A percentile compares a stretch with the other conserved stretches of the same genome.
These are phyloP conservation scores for Germaria angustata DNA, from an alignment of 2,888 invertebrate species.

Conservation along the genomic window DNA sequence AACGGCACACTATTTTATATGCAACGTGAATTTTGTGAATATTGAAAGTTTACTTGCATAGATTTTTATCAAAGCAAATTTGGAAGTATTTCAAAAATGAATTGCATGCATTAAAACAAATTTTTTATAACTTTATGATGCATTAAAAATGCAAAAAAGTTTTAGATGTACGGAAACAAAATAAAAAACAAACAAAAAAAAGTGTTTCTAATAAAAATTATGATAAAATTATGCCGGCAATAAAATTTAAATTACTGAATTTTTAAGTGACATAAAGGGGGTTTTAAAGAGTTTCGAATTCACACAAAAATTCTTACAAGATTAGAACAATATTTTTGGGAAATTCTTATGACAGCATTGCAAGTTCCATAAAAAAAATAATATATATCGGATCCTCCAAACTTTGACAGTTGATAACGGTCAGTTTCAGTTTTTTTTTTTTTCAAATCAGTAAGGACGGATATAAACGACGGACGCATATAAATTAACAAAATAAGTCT, in stretches of 20 bases:
- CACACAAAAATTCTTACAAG: no score
- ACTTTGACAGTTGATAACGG: no score
- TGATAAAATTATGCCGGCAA: background rate
- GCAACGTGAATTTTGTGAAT: constrained; percentile 8
- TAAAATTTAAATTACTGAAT: background rate
- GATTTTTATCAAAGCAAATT: background rate
- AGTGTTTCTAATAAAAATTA: background rate
- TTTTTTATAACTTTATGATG: background rate
- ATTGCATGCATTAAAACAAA: background rate
- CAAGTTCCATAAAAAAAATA: no score
- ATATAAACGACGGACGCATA: no score
- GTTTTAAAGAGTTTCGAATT: no score
- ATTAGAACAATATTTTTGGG: no score
- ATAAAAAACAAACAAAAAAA: background rate
- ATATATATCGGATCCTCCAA: no score
- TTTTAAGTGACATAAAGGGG: no score
- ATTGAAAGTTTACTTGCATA: background rate
- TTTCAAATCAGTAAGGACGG: no score
- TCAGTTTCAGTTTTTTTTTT: no score
- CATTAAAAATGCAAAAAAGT: background rate
- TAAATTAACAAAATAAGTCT: no score
- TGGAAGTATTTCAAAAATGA: background rate
- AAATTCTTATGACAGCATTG: no score
- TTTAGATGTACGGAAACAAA: background rate
- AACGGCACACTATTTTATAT: background rate